These are phyloP conservation scores for Hypanus sabinus DNA, from an alignment of 2,113 vertebrate genomes.

Conservation along the genomic window DNA sequence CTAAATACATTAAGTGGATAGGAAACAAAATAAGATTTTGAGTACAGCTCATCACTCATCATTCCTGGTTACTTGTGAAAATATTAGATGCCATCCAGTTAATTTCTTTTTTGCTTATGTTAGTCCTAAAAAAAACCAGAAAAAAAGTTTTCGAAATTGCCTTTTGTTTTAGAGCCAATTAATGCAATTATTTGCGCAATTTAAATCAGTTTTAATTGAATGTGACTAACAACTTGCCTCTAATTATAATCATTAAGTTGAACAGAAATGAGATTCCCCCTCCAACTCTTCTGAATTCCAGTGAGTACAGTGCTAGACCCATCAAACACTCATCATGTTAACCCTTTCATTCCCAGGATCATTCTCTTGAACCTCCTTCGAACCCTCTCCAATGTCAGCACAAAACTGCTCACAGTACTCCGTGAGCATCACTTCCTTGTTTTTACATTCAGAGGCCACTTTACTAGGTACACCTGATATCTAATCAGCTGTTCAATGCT, in stretches of 20 bases:
- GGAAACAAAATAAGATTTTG: conserved; percentile 31
- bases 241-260: background rate
- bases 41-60: background rate
- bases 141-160: background rate
- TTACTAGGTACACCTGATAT: too few species aligned
- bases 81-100: background rate
- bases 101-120: background rate
- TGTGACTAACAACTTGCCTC: background rate
- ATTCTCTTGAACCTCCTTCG: too few species aligned
- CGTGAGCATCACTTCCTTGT: too few species aligned
- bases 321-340: too few species aligned
- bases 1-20: conserved; percentile 52
- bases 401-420: too few species aligned
- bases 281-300: too few species aligned
- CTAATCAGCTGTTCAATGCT: too few species aligned
- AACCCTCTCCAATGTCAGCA: too few species aligned
- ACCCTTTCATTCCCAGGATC: too few species aligned
- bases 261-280: background rate
- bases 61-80: background rate
- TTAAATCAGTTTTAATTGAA: background rate
- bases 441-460: too few species aligned
- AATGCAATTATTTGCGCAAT: background rate
- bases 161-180: background rate
- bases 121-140: background rate
- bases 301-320: too few species aligned